These are phyloP conservation scores for Gymnothorax javanicus DNA, from an alignment of 2,797 vertebrate genomes.

Conservation along the genomic window DNA sequence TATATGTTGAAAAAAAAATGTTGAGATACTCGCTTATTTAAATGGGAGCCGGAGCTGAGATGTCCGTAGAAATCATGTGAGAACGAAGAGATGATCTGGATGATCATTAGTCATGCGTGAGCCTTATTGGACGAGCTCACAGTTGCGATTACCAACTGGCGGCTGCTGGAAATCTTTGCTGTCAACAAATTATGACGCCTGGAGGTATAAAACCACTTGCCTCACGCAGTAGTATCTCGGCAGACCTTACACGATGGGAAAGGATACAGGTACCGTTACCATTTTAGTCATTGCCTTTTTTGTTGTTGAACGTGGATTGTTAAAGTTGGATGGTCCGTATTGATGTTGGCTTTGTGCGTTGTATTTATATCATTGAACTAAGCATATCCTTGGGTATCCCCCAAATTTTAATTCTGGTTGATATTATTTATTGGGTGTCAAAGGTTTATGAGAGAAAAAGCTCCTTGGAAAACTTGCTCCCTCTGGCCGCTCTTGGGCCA, in stretches of 20 bases:
- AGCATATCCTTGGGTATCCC: not conserved
- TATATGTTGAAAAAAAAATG: not conserved
- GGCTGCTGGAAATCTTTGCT: not conserved
- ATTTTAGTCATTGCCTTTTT: not conserved
- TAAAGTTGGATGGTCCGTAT: not conserved
- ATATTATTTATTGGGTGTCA: too few species aligned
- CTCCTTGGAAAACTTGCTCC: too few species aligned
- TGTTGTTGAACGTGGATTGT: not conserved
- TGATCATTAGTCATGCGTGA: not conserved
- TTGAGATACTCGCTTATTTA: not conserved
- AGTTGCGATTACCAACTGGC: not conserved
- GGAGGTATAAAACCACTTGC: not conserved
- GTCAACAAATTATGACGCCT: not conserved
- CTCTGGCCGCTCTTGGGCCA: too few species aligned
- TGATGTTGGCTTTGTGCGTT: not conserved
- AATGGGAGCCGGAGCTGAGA: not conserved
- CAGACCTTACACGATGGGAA: not conserved
- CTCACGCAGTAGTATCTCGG: not conserved
- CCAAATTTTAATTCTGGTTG: too few species aligned
- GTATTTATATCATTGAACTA: not conserved
- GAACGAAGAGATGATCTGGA: not conserved
- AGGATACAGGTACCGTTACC: constrained; percentile 1
- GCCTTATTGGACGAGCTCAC: too few species aligned
- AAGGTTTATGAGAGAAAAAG: too few species aligned
- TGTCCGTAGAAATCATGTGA: not conserved